Evolutionary conservation across 2,113 vertebrate species (phyloP).

Genomic region (Paralichthys olivaceus): DNA sequence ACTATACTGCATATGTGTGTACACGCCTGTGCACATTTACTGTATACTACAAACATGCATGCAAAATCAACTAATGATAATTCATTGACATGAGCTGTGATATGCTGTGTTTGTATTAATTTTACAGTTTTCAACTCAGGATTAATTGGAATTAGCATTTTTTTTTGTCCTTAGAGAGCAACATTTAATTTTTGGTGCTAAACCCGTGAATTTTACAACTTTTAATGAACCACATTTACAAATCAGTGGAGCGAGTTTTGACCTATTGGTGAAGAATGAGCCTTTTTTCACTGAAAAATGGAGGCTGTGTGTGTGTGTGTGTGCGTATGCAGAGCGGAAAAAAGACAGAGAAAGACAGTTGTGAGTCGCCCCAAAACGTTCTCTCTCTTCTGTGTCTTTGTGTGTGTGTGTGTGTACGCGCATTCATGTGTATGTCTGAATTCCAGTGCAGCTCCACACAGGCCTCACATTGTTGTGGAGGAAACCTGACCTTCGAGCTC

Average conservation of each 20-base stretch:
- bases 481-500: slow-evolving; percentile 80
- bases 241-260: slow-evolving; percentile 37
- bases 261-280: slow-evolving; percentile 54
- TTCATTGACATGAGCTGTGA: no score
- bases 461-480: slow-evolving; percentile 81
- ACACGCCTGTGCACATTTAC: no score
- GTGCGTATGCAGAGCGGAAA: slow-evolving; percentile 31
- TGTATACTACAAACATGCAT: no score
- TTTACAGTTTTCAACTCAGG: no score
- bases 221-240: slow-evolving; percentile 2
- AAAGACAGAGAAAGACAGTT: slow-evolving; percentile 52
- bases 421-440: slow-evolving; percentile 62
- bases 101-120: no score
- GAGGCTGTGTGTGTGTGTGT: slow-evolving; percentile 7
- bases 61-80: no score
- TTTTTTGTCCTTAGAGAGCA: background rate
- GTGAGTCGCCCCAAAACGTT: slow-evolving; percentile 40
- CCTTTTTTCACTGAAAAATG: slow-evolving; percentile 37
- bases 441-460: slow-evolving; percentile 76
- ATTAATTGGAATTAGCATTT: no score
- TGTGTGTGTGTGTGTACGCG: slow-evolving; percentile 38
- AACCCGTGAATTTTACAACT: background rate
- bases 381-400: slow-evolving; percentile 40
- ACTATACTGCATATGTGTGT: no score
- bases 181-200: background rate